phyloP scores from a whole-genome alignment of 2,888 invertebrate genomes.

The Exocentrus adspersus region DNA sequence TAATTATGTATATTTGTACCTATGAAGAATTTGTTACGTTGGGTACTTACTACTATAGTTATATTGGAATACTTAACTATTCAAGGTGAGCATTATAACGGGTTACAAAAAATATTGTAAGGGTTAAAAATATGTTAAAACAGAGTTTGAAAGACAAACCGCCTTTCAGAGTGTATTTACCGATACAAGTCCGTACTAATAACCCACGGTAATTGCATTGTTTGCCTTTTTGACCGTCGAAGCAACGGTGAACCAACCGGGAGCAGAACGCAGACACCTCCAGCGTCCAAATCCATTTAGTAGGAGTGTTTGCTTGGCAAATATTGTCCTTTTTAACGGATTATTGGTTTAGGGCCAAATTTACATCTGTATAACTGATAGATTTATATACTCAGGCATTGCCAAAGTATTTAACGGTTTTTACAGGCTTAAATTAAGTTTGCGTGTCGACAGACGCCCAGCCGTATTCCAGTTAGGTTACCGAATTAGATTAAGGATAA shows the following conservation, averaged over 20 bases:
- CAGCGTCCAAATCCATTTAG: conserved; percentile 60
- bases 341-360: conserved; percentile 56
- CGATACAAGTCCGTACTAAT: conserved; percentile 32
- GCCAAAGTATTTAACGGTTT: conserved; percentile 25
- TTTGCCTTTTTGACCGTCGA: conserved; percentile 35
- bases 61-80: no score
- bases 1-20: no score
- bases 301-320: conserved; percentile 57
- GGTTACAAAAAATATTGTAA: no score
- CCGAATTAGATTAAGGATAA: background rate
- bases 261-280: conserved; percentile 51
- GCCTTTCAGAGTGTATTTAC: conserved; percentile 26
- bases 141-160: background rate
- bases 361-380: conserved; percentile 16
- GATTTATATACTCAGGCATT: conserved; percentile 13
- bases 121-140: background rate
- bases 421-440: conserved; percentile 7
- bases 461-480: background rate
- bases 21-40: no score
- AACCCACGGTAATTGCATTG: conserved; percentile 32
- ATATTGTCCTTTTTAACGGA: conserved; percentile 55
- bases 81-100: no score
- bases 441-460: background rate
- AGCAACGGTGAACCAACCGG: conserved; percentile 34
- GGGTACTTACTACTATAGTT: no score